Percentiles rank a stretch among this genome's conserved stretches.
phyloP scores from a whole-genome alignment of 1,140 invertebrate genomes.

The Campoletis sonorensis region DNA sequence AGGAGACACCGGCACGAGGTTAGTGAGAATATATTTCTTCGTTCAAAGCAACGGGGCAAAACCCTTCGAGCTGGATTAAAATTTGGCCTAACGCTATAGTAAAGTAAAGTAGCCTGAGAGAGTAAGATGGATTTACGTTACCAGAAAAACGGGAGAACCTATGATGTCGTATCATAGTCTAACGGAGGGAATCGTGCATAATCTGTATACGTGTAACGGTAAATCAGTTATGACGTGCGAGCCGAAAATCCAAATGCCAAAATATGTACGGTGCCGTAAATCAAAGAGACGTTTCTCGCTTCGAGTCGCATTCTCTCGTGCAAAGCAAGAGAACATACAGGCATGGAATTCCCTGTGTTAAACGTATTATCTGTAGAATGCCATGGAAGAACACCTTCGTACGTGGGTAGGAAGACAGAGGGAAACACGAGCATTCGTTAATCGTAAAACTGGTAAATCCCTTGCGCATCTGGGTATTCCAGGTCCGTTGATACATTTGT shows the following conservation, averaged over 20 bases:
- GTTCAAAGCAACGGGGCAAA: not conserved
- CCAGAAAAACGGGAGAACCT: not conserved
- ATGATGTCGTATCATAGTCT: conserved; percentile 22
- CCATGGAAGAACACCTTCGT: not conserved
- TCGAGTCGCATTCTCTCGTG: conserved; percentile 51
- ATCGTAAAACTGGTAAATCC: conserved; percentile 68
- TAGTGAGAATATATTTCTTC: not conserved
- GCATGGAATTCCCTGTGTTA: not conserved
- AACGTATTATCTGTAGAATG: conserved; percentile 19
- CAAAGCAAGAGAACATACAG: conserved; percentile 33
- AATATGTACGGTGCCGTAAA: conserved; percentile 64
- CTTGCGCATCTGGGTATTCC: conserved; percentile 61
- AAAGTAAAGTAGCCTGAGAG: not conserved
- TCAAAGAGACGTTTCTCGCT: conserved; percentile 60
- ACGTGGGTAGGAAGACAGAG: not conserved
- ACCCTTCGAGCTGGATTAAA: not conserved
- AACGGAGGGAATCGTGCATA: conserved; percentile 12
- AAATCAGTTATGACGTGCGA: conserved; percentile 60
- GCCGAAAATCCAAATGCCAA: conserved; percentile 66
- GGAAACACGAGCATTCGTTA: conserved; percentile 63
- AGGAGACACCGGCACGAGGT: not conserved
- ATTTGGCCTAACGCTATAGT: not conserved
- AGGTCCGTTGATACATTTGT: conserved; percentile 61
- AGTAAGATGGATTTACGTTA: not conserved
- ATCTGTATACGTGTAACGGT: conserved; percentile 37